A percentile compares a stretch with the other conserved stretches of the same genome.
Evolutionary conservation across 2,888 invertebrate genomes (phyloP).

Genomic region (Diarsia rubi): DNA sequence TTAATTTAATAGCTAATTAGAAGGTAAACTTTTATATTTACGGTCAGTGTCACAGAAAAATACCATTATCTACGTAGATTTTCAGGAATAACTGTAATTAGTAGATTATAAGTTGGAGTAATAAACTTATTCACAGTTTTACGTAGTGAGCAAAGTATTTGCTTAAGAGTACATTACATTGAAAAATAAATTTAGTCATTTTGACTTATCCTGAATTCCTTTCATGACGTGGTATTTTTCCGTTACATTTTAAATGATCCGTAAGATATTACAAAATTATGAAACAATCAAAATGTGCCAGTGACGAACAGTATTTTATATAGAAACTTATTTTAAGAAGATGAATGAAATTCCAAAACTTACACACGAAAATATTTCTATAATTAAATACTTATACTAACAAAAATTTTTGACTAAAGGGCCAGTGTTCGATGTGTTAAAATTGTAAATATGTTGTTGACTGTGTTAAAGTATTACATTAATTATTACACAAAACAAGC

Average conservation of each 20-base stretch:
- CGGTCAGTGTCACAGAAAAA: constrained; percentile 57
- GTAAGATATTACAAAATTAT: constrained; percentile 65
- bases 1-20: constrained; percentile 69
- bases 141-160: constrained; percentile 29
- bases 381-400: constrained; percentile 88
- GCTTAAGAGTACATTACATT: constrained; percentile 26
- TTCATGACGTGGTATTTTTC: constrained; percentile 51
- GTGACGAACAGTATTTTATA: constrained; percentile 70
- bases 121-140: constrained; percentile 15
- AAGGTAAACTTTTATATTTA: constrained; percentile 54
- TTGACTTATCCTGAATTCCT: constrained; percentile 27
- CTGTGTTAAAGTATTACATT: constrained; percentile 66
- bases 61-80: constrained; percentile 42
- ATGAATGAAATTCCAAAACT: constrained; percentile 76
- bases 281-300: constrained; percentile 75
- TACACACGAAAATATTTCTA: constrained; percentile 75
- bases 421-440: constrained; percentile 87
- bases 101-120: not conserved
- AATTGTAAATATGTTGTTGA: constrained; percentile 68
- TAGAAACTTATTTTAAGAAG: constrained; percentile 68
- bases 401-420: constrained; percentile 87
- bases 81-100: constrained; percentile 26
- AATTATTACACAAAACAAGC: constrained; percentile 78
- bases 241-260: constrained; percentile 55
- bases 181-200: constrained; percentile 26